These are phyloP conservation scores for Epistrophe grossulariae DNA, from an alignment of 2,888 invertebrate species.

Conservation along the genomic window DNA sequence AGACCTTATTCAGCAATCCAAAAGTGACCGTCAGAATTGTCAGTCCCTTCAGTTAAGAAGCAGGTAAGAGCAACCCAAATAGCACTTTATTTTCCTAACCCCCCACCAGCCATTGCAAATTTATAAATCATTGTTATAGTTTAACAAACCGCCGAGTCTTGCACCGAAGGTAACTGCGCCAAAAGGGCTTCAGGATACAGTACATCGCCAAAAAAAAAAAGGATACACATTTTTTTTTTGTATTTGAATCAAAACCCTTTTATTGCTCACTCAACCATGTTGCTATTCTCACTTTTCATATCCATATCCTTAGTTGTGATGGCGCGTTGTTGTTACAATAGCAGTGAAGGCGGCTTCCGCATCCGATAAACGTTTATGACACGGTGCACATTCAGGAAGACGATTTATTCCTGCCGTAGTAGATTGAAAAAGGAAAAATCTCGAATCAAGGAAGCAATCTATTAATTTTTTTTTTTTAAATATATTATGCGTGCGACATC, in stretches of 20 bases:
- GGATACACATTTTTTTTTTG: conserved; percentile 42
- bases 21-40: too few relatives aligned
- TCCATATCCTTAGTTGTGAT: conserved; percentile 32
- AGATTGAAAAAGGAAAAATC: conserved; percentile 47
- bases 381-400: conserved; percentile 76
- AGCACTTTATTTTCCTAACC: not conserved
- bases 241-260: conserved; percentile 63
- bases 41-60: too few relatives aligned
- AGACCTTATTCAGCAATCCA: too few relatives aligned
- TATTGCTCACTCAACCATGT: conserved; percentile 75
- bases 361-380: conserved; percentile 76
- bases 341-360: conserved; percentile 66
- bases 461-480: conserved; percentile 71
- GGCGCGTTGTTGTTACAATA: conserved; percentile 38
- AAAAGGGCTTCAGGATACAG: conserved; percentile 28
- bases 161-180: conserved; percentile 67
- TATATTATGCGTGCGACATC: conserved; percentile 75
- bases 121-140: conserved; percentile 76
- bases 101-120: conserved; percentile 35
- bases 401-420: conserved; percentile 66
- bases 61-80: not conserved
- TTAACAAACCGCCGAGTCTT: conserved; percentile 72
- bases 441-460: conserved; percentile 75
- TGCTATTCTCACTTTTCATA: conserved; percentile 73
- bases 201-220: conserved; percentile 22